Evolutionary conservation across 2,797 vertebrate genomes (phyloP), one percentile per base, ranked within the genome.

Genomic region (Vipera latastei): DNA sequence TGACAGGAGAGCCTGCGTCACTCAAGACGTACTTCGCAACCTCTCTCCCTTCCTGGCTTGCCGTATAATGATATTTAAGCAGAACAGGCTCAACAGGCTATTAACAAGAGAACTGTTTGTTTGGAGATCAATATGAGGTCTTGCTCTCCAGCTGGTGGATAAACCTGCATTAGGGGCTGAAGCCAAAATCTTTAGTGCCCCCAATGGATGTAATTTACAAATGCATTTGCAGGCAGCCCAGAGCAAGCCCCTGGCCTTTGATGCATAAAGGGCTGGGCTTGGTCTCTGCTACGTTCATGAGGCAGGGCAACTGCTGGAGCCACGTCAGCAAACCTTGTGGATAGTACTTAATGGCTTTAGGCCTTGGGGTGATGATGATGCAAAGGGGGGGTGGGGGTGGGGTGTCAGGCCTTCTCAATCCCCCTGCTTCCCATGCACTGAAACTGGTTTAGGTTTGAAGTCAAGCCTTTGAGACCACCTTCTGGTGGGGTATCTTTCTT

Each of bases 201-300:
- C 38, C n/a, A 4, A 65, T 28, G 73, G 83, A 63, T 22, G 57
- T 4, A 20, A 53, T 87, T 90, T 20, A 48, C 89, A 88, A 90
- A 92, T n/a, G 57, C 86, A 92, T 88, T 90, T 88, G 89, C 85
- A 87, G 90, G 93, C 90, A 38, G 57, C 12, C 3, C 78, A 25
- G 25, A 86, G 87, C 25, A 7, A 22, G 26, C 2, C 25, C 38
- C 28, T 28, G 86, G 56, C 22, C 0, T 83, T 38, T 55, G 73
- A 20, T 51, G 86, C n/a, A 28, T 53, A 4, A 8, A 55, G 63
- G 83, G 83, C 38, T 86, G 8, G 60, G 53, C 59, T 63, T 4
- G 32, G 16, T 55, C 69, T 69, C n/a, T 88, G n/a, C 22, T 32
- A 1, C 0, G n/a, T 44, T 9, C 78, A 28, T 38, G 3, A 78